Percentiles rank a stretch among this genome's conserved stretches.
Conservation (phyloP, 2,113 vertebrate genomes). For the Zootoca vivipara region DNA sequence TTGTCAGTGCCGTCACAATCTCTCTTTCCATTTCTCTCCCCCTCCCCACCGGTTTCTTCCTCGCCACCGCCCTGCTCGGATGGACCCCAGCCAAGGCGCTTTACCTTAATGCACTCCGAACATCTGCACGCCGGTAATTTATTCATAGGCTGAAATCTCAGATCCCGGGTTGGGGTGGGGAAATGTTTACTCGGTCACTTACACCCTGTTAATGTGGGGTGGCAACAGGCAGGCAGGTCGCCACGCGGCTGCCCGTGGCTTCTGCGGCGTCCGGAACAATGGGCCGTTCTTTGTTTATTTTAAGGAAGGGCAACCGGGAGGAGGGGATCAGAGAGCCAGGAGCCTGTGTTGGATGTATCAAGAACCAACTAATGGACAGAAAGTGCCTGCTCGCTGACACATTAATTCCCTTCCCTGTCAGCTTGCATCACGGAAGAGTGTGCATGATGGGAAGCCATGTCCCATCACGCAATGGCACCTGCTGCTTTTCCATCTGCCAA, state of each 20-base stretch:
- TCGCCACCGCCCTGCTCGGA: neutral
- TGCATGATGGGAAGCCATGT: conserved; percentile 85
- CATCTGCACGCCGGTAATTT: conserved; percentile 80
- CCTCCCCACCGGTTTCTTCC: neutral
- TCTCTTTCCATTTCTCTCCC: neutral
- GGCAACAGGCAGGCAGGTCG: conserved; percentile 45
- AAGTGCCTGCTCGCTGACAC: conserved; percentile 82
- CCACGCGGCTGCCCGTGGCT: conserved; percentile 21
- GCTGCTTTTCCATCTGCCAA: conserved; percentile 95
- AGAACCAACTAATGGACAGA: conserved; percentile 85
- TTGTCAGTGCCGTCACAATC: neutral
- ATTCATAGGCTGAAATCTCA: conserved; percentile 76
- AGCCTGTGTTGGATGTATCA: conserved; percentile 57
- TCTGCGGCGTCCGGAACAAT: conserved; percentile 25
- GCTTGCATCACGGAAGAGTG: conserved; percentile 84
- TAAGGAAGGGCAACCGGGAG: neutral
- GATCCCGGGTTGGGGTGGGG: conserved; percentile 67
- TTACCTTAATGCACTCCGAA: conserved; percentile 77
- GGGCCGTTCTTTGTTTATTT: conserved; percentile 55
- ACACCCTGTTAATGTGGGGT: conserved; percentile 44
- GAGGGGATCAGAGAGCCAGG: conserved; percentile 55
- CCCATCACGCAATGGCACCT: conserved; percentile 86
- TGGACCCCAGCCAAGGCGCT: conserved; percentile 55
- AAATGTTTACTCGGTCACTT: conserved; percentile 70
- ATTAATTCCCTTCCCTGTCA: conserved; percentile 91